Base-by-base conservation (phyloP, 2,888 invertebrate species). In the Tachina fera region DNA sequence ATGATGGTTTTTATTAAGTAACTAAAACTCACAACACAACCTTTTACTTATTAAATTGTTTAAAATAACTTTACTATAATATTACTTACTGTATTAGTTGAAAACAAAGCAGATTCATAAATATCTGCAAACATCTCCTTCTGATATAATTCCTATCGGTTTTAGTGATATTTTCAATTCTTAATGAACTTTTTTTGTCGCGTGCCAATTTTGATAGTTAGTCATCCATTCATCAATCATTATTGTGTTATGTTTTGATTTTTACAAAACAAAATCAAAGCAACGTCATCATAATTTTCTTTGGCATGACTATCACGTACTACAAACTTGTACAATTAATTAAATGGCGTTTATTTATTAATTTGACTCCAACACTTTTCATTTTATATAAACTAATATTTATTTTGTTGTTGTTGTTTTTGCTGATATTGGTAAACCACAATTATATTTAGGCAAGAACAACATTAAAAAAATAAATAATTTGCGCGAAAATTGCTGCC, bases 401-500 rank as follows among this genome's bases (percentile, higher is more conserved):
- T 22, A 43, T 58, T 16, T 51, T 68, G 19, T 53, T 65, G 45
- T 53, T 65, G 45, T 31, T 75, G 6, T 31, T 31, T 31, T 4
- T 4, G 19, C 45, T 63, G 45, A 3, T 31, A 4, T 31, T 75
- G 9, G 19, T 41, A 11, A 71, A 67, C 63, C 56, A 51, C 14
- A 68, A 68, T 47, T 72, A 16, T 45, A 70, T 47, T 5, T 43
- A 49, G 58, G 43, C n/a, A 43, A 16, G 58, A 65, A 41, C 14
- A 16, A 13, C 14, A 47, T 11, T 14, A 19, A 63, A 43, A 68
- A 60, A 47, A 68, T 63, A 56, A 72, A 77, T 56, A 51, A 67
- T 61, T 47, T 76, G 76, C 79, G 75, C 86, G 65, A 83, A 76
- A 72, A 86, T 53, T 71, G 19, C 75, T 82, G 53, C 41, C 45